Conservation (phyloP, 2,797 vertebrate genomes). For the Takifugu ocellatus region DNA sequence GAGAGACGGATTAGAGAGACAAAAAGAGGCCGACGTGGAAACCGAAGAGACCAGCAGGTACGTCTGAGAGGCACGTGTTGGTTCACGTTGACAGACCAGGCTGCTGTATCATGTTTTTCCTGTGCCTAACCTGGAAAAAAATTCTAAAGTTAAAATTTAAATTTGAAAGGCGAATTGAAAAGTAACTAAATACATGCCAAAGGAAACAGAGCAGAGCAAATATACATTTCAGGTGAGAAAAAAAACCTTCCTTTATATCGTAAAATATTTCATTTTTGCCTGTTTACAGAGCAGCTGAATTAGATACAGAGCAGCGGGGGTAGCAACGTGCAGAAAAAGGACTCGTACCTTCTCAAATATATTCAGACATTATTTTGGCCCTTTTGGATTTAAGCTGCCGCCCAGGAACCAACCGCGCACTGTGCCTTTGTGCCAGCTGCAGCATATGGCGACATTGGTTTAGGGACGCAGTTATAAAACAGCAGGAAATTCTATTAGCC, state of each 20-base stretch:
- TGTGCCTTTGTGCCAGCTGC: slow-evolving; percentile 56
- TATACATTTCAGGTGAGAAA: neutral
- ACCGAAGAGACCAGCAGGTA: slow-evolving; percentile 59
- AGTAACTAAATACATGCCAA: too few species aligned
- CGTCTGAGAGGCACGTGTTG: slow-evolving; percentile 34
- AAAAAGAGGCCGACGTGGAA: slow-evolving; percentile 21
- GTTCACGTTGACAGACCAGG: neutral
- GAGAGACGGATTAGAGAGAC: slow-evolving; percentile 23
- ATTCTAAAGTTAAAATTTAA: neutral
- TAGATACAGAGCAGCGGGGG: neutral
- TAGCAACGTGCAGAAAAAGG: slow-evolving; percentile 2
- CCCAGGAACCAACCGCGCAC: slow-evolving; percentile 38
- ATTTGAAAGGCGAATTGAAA: neutral
- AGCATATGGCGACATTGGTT: slow-evolving; percentile 79
- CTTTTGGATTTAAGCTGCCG: slow-evolving; percentile 43
- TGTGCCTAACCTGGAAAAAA: too few species aligned
- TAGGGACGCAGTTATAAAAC: slow-evolving; percentile 73
- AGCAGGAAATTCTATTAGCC: slow-evolving; percentile 78
- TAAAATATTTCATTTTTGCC: neutral
- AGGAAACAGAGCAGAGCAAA: neutral
- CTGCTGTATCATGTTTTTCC: neutral
- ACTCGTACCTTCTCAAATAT: neutral
- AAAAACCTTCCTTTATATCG: neutral
- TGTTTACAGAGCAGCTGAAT: neutral
- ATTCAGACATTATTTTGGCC: slow-evolving; percentile 32